Base-by-base conservation (phyloP, 1,140 invertebrate species). In the Drosophila eugracilis region DNA sequence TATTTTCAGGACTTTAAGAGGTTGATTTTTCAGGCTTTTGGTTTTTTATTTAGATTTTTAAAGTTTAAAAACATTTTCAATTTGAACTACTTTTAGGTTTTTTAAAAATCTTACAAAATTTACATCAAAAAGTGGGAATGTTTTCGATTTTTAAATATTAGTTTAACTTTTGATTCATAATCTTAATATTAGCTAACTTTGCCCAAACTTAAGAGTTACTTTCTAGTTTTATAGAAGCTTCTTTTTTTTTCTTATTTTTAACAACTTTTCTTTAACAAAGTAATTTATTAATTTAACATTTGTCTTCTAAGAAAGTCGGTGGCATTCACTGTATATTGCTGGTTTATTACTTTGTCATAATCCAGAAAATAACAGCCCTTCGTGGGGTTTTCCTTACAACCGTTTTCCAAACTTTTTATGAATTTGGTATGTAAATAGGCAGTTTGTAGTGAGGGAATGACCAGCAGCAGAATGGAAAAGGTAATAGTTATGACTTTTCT, bases 1-100 rank as follows among this genome's bases (percentile, higher is more conserved):
- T 10, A 5, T 24, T 58, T 14, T 4, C 48, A 24, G 21, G 14
- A 36, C 48, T 53, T 57, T 57, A 49, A 49, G 17, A 32, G 42
- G 17, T 14, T 32, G 14, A n/a, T 34, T 32, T 32, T 32, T 48
- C 9, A 9, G n/a, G 14, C 26, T 32, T n/a, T n/a, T n/a, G n/a
- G n/a, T n/a, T n/a, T n/a, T n/a, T n/a, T n/a, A n/a, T n/a, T n/a
- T n/a, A n/a, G n/a, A n/a, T n/a, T n/a, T n/a, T n/a, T n/a, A n/a
- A n/a, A n/a, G n/a, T n/a, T n/a, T n/a, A n/a, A n/a, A n/a, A n/a
- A n/a, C n/a, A n/a, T n/a, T n/a, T n/a, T n/a, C n/a, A n/a, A n/a
- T n/a, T n/a, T n/a, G n/a, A n/a, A n/a, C n/a, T n/a, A n/a, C n/a
- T n/a, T n/a, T n/a, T n/a, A n/a, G n/a, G n/a, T n/a, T n/a, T n/a